A percentile compares a stretch with the other conserved stretches of the same genome.
phyloP scores from a whole-genome alignment of 2,888 invertebrate genomes.

The Morpho achilles region DNA sequence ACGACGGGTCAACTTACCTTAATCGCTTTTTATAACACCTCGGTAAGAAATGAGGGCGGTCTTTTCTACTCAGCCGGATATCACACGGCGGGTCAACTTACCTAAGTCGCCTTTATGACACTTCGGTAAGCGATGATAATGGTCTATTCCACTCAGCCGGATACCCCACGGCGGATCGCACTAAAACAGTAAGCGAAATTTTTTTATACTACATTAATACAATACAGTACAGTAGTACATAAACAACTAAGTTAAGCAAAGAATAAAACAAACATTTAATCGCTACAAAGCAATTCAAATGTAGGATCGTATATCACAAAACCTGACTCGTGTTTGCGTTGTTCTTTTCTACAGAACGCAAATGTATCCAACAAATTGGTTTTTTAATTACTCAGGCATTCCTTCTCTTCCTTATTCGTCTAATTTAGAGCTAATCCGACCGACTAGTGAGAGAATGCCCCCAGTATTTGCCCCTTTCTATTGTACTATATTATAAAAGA shows the following conservation, averaged over 20 bases:
- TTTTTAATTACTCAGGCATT: slow-evolving; percentile 59
- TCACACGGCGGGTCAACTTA: no score
- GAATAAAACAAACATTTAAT: slow-evolving; percentile 14
- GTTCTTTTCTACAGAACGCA: slow-evolving; percentile 25
- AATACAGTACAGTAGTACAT: not conserved
- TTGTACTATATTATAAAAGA: slow-evolving; percentile 37
- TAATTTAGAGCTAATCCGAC: slow-evolving; percentile 39
- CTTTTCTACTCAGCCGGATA: no score
- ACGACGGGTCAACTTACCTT: no score
- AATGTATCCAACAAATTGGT: slow-evolving; percentile 49
- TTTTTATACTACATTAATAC: not conserved
- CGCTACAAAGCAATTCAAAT: slow-evolving; percentile 19
- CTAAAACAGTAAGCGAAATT: not conserved
- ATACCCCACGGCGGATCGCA: no score
- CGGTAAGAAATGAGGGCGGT: no score
- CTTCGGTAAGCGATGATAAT: no score
- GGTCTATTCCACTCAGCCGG: no score
- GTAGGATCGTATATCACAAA: slow-evolving; percentile 22
- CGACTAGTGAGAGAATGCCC: slow-evolving; percentile 33
- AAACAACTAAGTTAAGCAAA: not conserved
- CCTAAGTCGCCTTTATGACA: no score
- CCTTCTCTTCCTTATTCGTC: slow-evolving; percentile 51
- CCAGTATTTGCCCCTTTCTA: slow-evolving; percentile 33
- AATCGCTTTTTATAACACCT: no score
- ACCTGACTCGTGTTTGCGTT: slow-evolving; percentile 18